phyloP scores from a whole-genome alignment of 53 echinoderm and acorn worm species.

The Mesocentrotus franciscanus region DNA sequence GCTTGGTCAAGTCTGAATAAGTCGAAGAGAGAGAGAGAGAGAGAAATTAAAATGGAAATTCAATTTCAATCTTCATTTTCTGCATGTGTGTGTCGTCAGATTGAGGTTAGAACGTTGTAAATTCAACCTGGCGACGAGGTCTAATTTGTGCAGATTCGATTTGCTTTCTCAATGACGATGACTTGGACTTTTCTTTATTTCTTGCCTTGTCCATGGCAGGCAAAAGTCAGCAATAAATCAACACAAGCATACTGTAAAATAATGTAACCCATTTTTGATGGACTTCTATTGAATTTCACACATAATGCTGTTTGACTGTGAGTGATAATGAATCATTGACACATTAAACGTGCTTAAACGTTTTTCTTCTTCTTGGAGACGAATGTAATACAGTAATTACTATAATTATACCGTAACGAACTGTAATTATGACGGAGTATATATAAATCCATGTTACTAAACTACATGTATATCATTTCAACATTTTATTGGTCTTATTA shows the following conservation, averaged over 20 bases:
- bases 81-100: background rate
- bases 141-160: conserved; percentile 48
- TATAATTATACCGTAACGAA: background rate
- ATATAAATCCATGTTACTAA: background rate
- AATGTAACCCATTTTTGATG: background rate
- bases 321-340: background rate
- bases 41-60: conserved; percentile 3
- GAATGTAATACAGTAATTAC: background rate
- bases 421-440: background rate
- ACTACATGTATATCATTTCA: background rate
- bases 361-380: background rate
- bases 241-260: background rate
- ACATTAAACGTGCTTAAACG: background rate
- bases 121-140: conserved; percentile 29
- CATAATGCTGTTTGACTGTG: background rate
- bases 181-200: background rate
- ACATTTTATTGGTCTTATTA: background rate
- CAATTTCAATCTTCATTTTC: background rate
- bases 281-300: background rate
- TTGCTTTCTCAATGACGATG: conserved; percentile 17
- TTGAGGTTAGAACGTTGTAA: conserved; percentile 11
- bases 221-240: background rate
- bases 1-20: background rate
- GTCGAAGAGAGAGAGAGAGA: background rate
- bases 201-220: background rate